A percentile compares a stretch with the other conserved stretches of the same genome.
Conservation (phyloP, 2,113 vertebrate genomes). For the Anguilla japonica region DNA sequence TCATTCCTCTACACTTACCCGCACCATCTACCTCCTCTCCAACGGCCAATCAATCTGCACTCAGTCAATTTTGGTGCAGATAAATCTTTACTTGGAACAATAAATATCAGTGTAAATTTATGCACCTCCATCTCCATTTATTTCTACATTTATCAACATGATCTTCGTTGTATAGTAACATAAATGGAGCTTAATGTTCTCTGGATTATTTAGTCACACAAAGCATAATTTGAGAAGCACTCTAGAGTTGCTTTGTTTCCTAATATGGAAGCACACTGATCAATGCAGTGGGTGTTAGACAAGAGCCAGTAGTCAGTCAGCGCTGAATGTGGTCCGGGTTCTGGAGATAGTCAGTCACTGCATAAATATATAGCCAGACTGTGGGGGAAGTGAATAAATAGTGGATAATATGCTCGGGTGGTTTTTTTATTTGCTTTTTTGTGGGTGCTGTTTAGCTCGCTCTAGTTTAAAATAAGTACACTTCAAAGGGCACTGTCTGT, state of each 20-base stretch:
- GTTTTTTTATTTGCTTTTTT: too few relatives aligned
- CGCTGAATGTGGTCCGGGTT: not conserved
- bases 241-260: not conserved
- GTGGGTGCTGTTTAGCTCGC: not conserved
- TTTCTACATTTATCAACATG: slow-evolving; percentile 7
- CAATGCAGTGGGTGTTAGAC: too few relatives aligned
- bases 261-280: not conserved
- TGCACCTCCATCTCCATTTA: not conserved
- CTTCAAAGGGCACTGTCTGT: not conserved
- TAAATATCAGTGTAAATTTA: slow-evolving; percentile 11
- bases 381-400: not conserved
- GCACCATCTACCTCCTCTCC: slow-evolving; percentile 14
- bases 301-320: not conserved
- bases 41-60: slow-evolving; percentile 7
- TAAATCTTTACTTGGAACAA: slow-evolving; percentile 9
- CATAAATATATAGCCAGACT: not conserved
- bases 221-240: not conserved
- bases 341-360: not conserved
- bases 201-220: not conserved
- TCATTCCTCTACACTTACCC: slow-evolving; percentile 8
- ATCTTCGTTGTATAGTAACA: not conserved
- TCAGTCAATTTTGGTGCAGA: not conserved
- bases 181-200: not conserved
- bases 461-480: not conserved
- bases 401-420: not conserved